Percentiles rank a stretch among this genome's conserved stretches.
Conservation (phyloP, 92 coral and sea anemone species). For the Siderastrea radians region DNA sequence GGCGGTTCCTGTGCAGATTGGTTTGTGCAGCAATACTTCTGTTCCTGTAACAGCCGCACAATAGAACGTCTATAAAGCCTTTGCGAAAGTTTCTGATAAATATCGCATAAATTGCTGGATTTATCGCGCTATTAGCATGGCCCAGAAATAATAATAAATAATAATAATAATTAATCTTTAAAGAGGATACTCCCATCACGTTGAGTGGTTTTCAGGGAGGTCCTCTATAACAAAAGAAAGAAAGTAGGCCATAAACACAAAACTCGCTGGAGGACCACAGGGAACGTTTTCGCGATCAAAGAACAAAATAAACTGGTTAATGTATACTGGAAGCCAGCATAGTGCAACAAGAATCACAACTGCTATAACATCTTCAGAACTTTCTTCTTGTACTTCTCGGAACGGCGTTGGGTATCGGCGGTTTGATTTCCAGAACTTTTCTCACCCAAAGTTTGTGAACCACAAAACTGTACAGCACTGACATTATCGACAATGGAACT, state of each 20-base stretch:
- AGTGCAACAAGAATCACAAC: constrained; percentile 83
- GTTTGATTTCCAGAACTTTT: constrained; percentile 84
- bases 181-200: too few species aligned
- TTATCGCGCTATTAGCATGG: constrained; percentile 86
- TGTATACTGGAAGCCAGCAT: constrained; percentile 86
- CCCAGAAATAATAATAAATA: constrained; percentile 23
- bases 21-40: constrained; percentile 41
- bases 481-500: constrained; percentile 72
- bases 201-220: too few species aligned
- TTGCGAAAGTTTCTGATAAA: constrained; percentile 82
- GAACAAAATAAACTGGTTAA: constrained; percentile 70
- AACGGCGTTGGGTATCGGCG: constrained; percentile 74
- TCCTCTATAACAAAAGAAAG: too few species aligned
- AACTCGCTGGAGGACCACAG: constrained; percentile 40
- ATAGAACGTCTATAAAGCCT: constrained; percentile 73
- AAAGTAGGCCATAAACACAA: constrained; percentile 69
- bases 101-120: constrained; percentile 82
- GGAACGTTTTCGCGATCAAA: constrained; percentile 44
- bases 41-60: constrained; percentile 61
- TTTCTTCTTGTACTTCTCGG: constrained; percentile 82
- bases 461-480: constrained; percentile 68
- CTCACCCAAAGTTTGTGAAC: constrained; percentile 88
- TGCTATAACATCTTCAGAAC: constrained; percentile 81
- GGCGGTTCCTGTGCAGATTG: too few species aligned
- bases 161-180: too few species aligned